Conservation (phyloP, 2,797 vertebrate genomes). For the Eidolon dupreanum region DNA sequence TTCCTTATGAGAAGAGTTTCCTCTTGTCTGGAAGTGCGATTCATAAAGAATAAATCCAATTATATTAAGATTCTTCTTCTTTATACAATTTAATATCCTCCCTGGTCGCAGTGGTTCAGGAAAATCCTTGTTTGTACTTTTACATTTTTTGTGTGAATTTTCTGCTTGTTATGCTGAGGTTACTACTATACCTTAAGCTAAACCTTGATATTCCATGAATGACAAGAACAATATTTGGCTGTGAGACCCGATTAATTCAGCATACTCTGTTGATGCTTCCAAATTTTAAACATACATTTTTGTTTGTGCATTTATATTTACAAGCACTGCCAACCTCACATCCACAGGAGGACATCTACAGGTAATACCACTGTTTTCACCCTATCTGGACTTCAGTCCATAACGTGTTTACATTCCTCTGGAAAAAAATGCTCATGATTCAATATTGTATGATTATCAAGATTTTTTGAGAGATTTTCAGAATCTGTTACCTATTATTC, state of each 20-base stretch:
- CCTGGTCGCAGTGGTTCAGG: not conserved
- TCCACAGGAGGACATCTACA: not conserved
- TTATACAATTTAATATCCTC: slow-evolving; percentile 15
- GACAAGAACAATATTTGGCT: not conserved
- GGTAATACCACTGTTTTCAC: not conserved
- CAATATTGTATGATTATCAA: not conserved
- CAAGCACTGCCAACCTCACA: not conserved
- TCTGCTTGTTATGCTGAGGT: not conserved
- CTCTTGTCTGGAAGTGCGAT: slow-evolving; percentile 2
- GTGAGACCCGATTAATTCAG: not conserved
- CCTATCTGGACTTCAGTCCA: not conserved
- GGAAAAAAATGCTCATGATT: not conserved
- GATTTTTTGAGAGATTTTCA: not conserved
- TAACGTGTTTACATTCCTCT: not conserved
- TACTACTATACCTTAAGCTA: not conserved
- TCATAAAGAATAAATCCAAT: slow-evolving; percentile 48
- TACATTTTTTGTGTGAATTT: not conserved
- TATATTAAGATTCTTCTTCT: not conserved
- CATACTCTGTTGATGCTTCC: not conserved
- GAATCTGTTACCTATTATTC: not conserved
- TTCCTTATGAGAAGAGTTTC: slow-evolving; percentile 65
- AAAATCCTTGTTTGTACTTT: not conserved
- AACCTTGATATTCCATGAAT: not conserved
- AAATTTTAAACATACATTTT: not conserved
- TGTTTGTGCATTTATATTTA: not conserved